Evolutionary conservation across 2,888 invertebrate genomes (phyloP), one percentile per base, ranked within the genome.

Genomic region (Schrankia costaestrigalis): DNA sequence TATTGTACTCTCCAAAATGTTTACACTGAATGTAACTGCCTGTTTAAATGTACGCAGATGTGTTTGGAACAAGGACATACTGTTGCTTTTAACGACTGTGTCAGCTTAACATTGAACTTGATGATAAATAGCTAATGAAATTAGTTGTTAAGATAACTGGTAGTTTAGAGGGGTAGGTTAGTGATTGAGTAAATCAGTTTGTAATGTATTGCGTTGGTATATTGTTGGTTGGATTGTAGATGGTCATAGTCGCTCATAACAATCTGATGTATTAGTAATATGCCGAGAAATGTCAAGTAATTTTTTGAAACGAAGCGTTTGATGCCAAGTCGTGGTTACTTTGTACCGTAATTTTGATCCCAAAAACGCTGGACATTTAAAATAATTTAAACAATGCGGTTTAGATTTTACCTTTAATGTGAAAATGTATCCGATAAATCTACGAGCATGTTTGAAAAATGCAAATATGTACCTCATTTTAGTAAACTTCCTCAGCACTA

Each of bases 51-150:
- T 71, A 51, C 47, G 54, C 82, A 85, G 76, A 82, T 79, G 84
- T 72, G 48, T 46, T 44, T 42, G 81, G 59, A 43, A 84, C 82
- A 84, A 82, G 57, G 67, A 41, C 47, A 42, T 46, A 50, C 59
- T 84, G 83, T 82, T 61, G 41, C 53, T n/a, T 29, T 71, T 71
- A 73, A 76, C 73, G 69, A 66, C 61, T 57, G 54, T 53, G 63
- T 63, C 63, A 19, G 39, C 35, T 37, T 75, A 79, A 75, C 82
- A 83, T 79, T 86, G 85, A 87, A 86, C 86, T 86, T 84, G 81
- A 56, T 60, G 71, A 78, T 85, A 82, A 87, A 85, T 81, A 56
- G 35, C 60, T 64, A 75, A 78, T 85, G 75, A 84, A 86, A 82
- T 78, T 76, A 74, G 78, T 73, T 74, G 75, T 83, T 75, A 82